phyloP scores from a whole-genome alignment of 1,140 invertebrate genomes.

The Monochamus saltuarius region DNA sequence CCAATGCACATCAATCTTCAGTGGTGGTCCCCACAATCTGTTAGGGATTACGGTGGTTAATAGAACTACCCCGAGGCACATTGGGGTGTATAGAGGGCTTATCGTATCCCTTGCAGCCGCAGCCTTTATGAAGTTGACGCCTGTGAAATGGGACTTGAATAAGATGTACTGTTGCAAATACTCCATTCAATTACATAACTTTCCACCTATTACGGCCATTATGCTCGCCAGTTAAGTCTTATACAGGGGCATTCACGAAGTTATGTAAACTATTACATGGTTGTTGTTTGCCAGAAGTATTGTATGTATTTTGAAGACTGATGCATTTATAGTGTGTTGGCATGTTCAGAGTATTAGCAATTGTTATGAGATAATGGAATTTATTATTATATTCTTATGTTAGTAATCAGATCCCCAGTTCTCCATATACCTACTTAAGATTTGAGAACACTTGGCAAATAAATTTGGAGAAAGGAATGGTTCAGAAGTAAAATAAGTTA shows the following conservation, averaged over 20 bases:
- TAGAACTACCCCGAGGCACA: constrained; percentile 20
- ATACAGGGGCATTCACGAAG: constrained; percentile 7
- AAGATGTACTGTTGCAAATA: constrained; percentile 18
- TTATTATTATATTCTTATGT: too few species aligned
- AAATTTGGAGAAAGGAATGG: too few species aligned
- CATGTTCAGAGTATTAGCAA: too few species aligned
- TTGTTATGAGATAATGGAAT: too few species aligned
- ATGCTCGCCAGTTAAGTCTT: constrained; percentile 13
- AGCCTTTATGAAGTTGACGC: constrained; percentile 26
- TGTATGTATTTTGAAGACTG: too few species aligned
- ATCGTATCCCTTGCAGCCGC: constrained; percentile 27
- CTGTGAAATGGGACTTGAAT: constrained; percentile 30
- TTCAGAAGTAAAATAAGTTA: too few species aligned
- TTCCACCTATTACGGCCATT: constrained; percentile 22
- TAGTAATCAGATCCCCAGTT: too few species aligned
- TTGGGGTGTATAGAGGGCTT: constrained; percentile 19
- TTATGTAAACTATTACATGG: constrained; percentile 5
- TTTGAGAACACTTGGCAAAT: too few species aligned
- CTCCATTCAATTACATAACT: constrained; percentile 19
- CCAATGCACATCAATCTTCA: neutral
- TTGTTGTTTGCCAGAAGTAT: too few species aligned
- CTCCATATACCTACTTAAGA: too few species aligned
- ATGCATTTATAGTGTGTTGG: too few species aligned
- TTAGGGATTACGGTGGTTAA: constrained; percentile 24
- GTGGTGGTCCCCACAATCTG: constrained; percentile 24